Percentiles rank a stretch among this genome's conserved stretches.
Evolutionary conservation across 2,888 invertebrate species (phyloP).

Genomic region (Stenodema calcarata): DNA sequence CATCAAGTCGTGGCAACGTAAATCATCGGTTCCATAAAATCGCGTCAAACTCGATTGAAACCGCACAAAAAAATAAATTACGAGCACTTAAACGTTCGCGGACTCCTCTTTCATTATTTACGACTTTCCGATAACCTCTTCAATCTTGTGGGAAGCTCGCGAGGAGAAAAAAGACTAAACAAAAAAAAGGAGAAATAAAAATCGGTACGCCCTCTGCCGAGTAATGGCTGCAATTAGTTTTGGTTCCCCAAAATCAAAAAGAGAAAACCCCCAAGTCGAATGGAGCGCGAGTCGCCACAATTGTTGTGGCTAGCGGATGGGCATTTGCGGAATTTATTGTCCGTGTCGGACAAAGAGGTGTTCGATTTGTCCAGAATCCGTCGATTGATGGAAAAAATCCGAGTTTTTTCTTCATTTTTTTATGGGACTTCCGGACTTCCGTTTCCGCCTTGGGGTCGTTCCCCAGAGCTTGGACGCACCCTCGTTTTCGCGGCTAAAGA

Average conservation of each 20-base stretch:
- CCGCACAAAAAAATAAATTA: not conserved
- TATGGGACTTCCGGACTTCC: not conserved
- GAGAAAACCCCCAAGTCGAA: not conserved
- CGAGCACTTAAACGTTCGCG: not conserved
- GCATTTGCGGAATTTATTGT: constrained; percentile 2
- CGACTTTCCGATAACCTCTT: constrained; percentile 10
- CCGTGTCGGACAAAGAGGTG: not conserved
- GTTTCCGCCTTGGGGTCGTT: not conserved
- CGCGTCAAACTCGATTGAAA: not conserved
- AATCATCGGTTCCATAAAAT: not conserved
- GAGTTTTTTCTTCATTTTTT: not conserved
- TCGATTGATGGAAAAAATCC: not conserved
- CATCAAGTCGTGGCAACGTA: not conserved
- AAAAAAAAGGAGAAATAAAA: not conserved
- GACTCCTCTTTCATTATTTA: not conserved
- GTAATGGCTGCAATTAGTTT: constrained; percentile 8
- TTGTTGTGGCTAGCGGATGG: not conserved
- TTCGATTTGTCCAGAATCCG: not conserved
- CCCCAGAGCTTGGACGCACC: not conserved
- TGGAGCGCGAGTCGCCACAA: not conserved
- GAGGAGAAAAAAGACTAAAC: not conserved
- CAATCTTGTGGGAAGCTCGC: not conserved
- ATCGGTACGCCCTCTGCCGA: not conserved
- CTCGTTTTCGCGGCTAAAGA: not conserved
- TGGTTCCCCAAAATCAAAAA: constrained; percentile 5